Evolutionary conservation across 1,140 invertebrate species (phyloP).

Genomic region (Homalodisca vitripennis): DNA sequence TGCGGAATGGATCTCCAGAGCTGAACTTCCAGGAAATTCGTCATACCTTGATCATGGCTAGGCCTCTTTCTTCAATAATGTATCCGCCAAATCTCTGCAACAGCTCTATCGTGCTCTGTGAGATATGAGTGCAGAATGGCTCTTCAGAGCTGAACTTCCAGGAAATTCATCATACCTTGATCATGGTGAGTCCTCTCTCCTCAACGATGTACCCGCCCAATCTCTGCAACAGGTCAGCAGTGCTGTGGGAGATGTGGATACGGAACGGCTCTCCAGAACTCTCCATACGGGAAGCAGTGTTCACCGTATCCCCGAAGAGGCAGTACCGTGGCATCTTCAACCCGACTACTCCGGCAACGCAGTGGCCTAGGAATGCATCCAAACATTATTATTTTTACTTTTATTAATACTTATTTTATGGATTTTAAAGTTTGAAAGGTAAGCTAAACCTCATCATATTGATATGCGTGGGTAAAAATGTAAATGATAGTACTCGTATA

Average conservation of each 20-base stretch:
- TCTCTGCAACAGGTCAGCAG: constrained; percentile 61
- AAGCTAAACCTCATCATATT: too few species aligned
- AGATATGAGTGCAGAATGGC: constrained; percentile 73
- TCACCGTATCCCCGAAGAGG: constrained; percentile 90
- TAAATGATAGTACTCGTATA: too few species aligned
- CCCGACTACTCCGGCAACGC: constrained; percentile 74
- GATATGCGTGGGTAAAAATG: too few species aligned
- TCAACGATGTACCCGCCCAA: constrained; percentile 66
- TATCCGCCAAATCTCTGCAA: constrained; percentile 68
- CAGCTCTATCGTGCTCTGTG: constrained; percentile 60
- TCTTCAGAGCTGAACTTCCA: too few species aligned
- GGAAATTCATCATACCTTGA: constrained; percentile 73
- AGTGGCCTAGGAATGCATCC: constrained; percentile 57
- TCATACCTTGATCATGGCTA: constrained; percentile 67
- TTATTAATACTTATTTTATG: too few species aligned
- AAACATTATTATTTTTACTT: too few species aligned
- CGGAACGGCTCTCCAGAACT: constrained; percentile 64
- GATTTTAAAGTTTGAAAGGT: too few species aligned
- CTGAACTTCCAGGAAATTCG: constrained; percentile 71
- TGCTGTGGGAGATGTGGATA: constrained; percentile 70
- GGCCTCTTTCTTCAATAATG: constrained; percentile 63
- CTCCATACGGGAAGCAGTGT: constrained; percentile 70
- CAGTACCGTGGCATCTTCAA: constrained; percentile 88
- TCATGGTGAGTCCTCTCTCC: constrained; percentile 65
- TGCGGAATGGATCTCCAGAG: constrained; percentile 63